Base-by-base conservation (phyloP, 2,113 vertebrate genomes). In the Heptranchias perlo region DNA sequence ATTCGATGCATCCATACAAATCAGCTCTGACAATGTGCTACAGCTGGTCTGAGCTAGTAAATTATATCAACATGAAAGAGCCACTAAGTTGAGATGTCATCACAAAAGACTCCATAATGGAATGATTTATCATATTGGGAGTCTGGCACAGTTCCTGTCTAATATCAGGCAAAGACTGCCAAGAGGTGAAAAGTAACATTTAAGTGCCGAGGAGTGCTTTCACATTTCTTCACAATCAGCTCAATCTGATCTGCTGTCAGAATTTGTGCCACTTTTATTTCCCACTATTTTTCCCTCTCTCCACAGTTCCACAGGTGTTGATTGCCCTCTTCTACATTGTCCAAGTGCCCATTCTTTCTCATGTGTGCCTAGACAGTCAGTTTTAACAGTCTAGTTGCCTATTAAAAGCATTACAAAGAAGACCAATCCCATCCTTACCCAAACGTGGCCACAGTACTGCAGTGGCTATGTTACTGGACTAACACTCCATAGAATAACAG, bases 71-170 rank as follows among this genome's bases (percentile, higher is more conserved):
- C 86, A 31, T 89, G 86, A 89, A 89, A 89, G 25, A 31, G 21
- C 25, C 54, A 14, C 28, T 14, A 89, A 89, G 86, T 89, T 89
- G 54, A 87, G 49, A 87, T 87, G 25, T 87, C 84, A 89, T 89
- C 86, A 89, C 86, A 89, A 89, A 31, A 89, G 49, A 89, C 10
- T 89, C 86, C 49, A 54, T 89, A 54, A 89, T 89, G 86, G 49
- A 89, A 89, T 89, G 86, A 89, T 89, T 89, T 89, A 89, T 89
- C 49, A 89, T 89, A 13, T 86, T 54, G 86, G 86, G 86, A 89
- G 28, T 89, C 11, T 54, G 86, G 25, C 86, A 54, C 21, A 25
- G 84, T 7, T 87, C 25, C 84, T 87, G 44, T 28, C 21, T 87
- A 49, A 87, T 87, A 25, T 87, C 44, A 87, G 28, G 47, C 47